phyloP scores from a whole-genome alignment of 1,140 invertebrate species.

The Brachionus angularis region DNA sequence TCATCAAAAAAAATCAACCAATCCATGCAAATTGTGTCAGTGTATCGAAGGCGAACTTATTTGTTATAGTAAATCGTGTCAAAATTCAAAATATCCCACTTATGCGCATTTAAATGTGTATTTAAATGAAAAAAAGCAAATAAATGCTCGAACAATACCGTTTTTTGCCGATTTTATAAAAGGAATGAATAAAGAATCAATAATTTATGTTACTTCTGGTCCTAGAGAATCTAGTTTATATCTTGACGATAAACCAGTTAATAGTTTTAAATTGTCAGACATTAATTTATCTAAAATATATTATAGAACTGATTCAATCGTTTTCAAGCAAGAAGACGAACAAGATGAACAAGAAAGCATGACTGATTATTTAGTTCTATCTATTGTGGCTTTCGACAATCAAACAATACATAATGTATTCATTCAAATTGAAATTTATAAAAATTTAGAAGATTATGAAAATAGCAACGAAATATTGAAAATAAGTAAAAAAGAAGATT shows the following conservation, averaged over 20 bases:
- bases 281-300: background rate
- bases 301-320: constrained; percentile 3
- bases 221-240: constrained; percentile 21
- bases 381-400: background rate
- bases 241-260: constrained; percentile 14
- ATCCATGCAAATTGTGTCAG: constrained; percentile 50
- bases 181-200: background rate
- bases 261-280: constrained; percentile 5
- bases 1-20: constrained; percentile 28
- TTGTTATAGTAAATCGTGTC: constrained; percentile 47
- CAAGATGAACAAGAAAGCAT: background rate
- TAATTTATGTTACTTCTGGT: constrained; percentile 15
- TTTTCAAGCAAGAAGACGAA: background rate
- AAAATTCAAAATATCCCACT: constrained; percentile 36
- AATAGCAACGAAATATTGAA: background rate
- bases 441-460: background rate
- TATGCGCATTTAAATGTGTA: constrained; percentile 2
- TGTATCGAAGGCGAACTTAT: constrained; percentile 47
- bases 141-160: constrained; percentile 30
- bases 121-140: constrained; percentile 33
- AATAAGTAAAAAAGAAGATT: background rate
- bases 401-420: constrained; percentile 5
- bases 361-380: background rate
- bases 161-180: constrained; percentile 40
- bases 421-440: background rate